phyloP scores from a whole-genome alignment of 1,140 invertebrate genomes.

The Epicauta chinensis region DNA sequence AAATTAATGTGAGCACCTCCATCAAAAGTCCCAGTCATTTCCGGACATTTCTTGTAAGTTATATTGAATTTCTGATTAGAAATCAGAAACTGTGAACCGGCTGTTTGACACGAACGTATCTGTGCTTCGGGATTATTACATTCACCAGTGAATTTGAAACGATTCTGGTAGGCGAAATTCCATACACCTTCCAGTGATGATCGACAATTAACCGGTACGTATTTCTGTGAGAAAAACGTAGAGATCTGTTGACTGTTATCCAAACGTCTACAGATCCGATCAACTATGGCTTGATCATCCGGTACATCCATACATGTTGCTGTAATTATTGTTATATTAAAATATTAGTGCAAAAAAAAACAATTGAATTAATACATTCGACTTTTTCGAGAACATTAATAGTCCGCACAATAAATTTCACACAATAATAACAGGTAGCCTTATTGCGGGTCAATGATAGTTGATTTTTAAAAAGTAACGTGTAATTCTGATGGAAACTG shows the following conservation, averaged over 20 bases:
- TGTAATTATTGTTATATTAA: constrained; percentile 35
- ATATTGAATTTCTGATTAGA: constrained; percentile 97
- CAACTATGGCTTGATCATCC: constrained; percentile 60
- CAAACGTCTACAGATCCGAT: constrained; percentile 68
- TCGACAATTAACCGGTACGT: constrained; percentile 84
- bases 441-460: constrained; percentile 13
- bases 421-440: constrained; percentile 72
- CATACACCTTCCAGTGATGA: constrained; percentile 91
- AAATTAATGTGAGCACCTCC: constrained; percentile 51
- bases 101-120: constrained; percentile 90
- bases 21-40: constrained; percentile 79
- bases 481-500: constrained; percentile 76
- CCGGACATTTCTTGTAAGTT: constrained; percentile 82
- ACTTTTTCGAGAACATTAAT: constrained; percentile 87
- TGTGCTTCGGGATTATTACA: constrained; percentile 80
- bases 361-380: no score
- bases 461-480: constrained; percentile 68
- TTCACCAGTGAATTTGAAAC: constrained; percentile 86
- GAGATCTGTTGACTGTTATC: constrained; percentile 72
- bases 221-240: constrained; percentile 86
- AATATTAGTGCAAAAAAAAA: no score
- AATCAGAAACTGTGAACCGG: constrained; percentile 92
- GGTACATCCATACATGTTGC: constrained; percentile 68
- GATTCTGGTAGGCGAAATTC: constrained; percentile 91
- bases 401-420: constrained; percentile 77